Conservation (phyloP, 2,113 vertebrate species). For the Carettochelys insculpta region DNA sequence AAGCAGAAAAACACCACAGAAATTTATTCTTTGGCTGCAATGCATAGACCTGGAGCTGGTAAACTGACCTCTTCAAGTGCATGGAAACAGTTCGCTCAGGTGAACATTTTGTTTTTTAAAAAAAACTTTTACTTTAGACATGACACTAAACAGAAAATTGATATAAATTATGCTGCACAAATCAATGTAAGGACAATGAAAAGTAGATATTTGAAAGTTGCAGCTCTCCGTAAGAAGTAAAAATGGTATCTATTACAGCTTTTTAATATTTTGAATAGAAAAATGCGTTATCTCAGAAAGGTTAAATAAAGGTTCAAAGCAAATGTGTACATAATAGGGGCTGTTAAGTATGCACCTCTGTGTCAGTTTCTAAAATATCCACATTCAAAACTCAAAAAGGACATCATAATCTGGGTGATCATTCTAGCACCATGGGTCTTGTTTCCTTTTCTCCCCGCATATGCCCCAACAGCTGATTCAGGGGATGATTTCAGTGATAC, state of each 20-base stretch:
- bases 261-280: neutral
- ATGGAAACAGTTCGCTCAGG: slow-evolving; percentile 96
- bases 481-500: neutral
- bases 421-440: neutral
- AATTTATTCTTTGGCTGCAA: slow-evolving; percentile 89
- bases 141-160: neutral
- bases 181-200: neutral
- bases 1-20: slow-evolving; percentile 88
- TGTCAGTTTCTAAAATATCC: neutral
- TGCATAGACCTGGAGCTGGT: slow-evolving; percentile 88
- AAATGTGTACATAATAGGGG: neutral
- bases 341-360: neutral
- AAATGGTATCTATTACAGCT: neutral
- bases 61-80: slow-evolving; percentile 96
- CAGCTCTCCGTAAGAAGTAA: neutral
- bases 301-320: neutral
- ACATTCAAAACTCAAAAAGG: neutral
- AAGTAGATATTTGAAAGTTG: neutral
- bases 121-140: neutral
- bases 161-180: neutral
- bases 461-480: neutral
- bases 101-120: slow-evolving; percentile 71
- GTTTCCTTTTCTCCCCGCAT: neutral
- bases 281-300: neutral
- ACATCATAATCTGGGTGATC: neutral